phyloP scores from a whole-genome alignment of 2,888 invertebrate species.

The Capitulum mitella region DNA sequence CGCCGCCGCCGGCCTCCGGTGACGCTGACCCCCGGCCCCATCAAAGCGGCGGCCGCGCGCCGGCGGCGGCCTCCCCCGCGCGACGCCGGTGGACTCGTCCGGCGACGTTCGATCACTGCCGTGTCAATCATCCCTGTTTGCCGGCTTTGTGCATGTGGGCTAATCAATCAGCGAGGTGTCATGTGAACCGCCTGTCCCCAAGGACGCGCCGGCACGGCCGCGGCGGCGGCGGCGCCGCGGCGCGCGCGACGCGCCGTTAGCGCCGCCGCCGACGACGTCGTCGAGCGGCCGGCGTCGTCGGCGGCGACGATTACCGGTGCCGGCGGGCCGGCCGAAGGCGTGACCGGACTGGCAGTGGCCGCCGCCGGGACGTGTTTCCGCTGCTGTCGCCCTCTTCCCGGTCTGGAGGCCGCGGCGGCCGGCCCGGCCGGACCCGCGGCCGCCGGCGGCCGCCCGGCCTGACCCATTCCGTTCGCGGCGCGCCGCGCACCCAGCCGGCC shows the following conservation, averaged over 20 bases:
- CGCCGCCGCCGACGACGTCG: not conserved
- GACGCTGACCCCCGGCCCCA: conserved; percentile 13
- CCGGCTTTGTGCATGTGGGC: conserved; percentile 23
- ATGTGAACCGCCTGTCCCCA: not conserved
- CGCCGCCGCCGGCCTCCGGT: not conserved
- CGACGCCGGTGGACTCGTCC: conserved; percentile 1
- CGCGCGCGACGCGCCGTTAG: not conserved
- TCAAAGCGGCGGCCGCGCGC: not conserved
- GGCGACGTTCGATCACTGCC: conserved; percentile 5
- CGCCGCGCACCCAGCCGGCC: not conserved
- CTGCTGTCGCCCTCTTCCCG: not conserved
- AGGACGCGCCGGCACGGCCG: not conserved
- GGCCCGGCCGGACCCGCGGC: not conserved
- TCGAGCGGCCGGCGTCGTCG: not conserved
- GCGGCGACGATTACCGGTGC: not conserved
- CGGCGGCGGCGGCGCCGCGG: not conserved
- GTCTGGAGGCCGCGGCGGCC: too few relatives aligned
- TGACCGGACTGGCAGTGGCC: not conserved
- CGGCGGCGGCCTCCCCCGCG: conserved; percentile 11
- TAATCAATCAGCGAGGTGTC: conserved; percentile 14
- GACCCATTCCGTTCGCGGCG: not conserved
- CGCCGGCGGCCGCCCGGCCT: not conserved
- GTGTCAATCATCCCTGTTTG: conserved; percentile 18
- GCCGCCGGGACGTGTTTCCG: not conserved
- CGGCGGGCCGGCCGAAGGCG: not conserved